Base-by-base conservation (phyloP, 2,797 vertebrate genomes). In the Gymnodraco acuticeps region DNA sequence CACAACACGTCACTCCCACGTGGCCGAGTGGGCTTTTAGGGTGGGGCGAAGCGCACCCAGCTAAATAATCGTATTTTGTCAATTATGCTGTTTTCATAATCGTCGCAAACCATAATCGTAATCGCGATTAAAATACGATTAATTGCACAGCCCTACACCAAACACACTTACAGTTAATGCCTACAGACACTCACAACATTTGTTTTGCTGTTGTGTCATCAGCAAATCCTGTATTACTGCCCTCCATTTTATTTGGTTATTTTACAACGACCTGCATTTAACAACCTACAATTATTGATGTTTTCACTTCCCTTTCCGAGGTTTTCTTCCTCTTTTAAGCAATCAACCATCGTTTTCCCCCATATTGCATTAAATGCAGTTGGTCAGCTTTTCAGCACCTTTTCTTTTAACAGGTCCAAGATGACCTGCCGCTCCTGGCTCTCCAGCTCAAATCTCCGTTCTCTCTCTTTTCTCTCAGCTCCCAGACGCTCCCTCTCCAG, bases 351-450 rank as follows among this genome's bases (percentile, higher is more conserved):
- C n/a, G 60, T 52, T 11, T 52, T n/a, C 9, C 1, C 42, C 20
- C 1, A 2, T 23, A n/a, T 31, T 42, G 19, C 41, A 47, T 50
- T 23, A 15, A 48, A 50, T 64, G 46, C 70, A 78, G 50, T n/a
- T 56, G 62, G 38, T 42, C 85, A 93, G 51, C 87, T 84, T 74
- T 93, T 95, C 62, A 95, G 84, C 77, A 95, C 94, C 77, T 95
- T 95, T 59, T 95, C 93, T 81, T 95, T 95, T 2, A 96, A 82
- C 74, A 96, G 89, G 74, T 95, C 94, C 64, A 95, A 74, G 78
- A 96, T 95, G 69, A 96, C 94, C 87, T 95, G 94, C 64, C 95
- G 92, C 88, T 95, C 95, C 70, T 95, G 95, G 70, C 94, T 95
- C 90, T 95, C 95, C 59, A 95, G 89, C 78, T 95, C 94, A 77